phyloP scores from a whole-genome alignment of 2,113 vertebrate genomes.

The Illadopsis cleaveri region DNA sequence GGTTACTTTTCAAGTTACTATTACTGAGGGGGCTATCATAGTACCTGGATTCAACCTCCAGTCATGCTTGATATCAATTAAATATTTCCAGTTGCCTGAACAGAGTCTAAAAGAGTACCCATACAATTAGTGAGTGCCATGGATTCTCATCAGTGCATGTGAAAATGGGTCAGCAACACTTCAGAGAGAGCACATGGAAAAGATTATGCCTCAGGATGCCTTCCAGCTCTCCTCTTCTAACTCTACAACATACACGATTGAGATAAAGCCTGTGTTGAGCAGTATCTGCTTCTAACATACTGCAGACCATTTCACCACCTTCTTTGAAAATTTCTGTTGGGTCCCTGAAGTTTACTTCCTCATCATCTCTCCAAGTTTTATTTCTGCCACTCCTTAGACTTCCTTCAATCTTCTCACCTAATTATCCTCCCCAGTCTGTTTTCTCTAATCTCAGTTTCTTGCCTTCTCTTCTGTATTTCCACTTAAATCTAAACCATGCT shows the following conservation, averaged over 20 bases:
- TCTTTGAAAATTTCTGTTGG: not conserved
- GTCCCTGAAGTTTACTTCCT: not conserved
- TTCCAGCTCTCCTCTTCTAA: not conserved
- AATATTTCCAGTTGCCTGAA: slow-evolving; percentile 47
- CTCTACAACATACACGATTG: not conserved
- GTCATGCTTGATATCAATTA: slow-evolving; percentile 23
- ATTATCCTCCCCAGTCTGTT: not conserved
- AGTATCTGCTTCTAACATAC: not conserved
- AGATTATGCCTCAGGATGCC: not conserved
- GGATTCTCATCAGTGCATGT: not conserved
- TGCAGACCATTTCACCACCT: not conserved
- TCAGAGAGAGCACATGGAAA: not conserved
- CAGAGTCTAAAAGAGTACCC: not conserved
- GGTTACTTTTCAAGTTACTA: not conserved
- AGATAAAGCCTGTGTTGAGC: not conserved
- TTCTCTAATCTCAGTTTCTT: not conserved
- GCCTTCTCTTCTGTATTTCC: not conserved
- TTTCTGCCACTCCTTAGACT: not conserved
- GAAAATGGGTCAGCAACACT: slow-evolving; percentile 44
- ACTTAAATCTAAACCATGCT: not conserved
- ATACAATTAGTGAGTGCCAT: not conserved
- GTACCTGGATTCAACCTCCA: not conserved
- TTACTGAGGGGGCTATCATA: not conserved
- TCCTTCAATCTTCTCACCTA: not conserved
- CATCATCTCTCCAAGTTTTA: not conserved